Conservation (phyloP, 2,888 invertebrate genomes). For the Noctua comes region DNA sequence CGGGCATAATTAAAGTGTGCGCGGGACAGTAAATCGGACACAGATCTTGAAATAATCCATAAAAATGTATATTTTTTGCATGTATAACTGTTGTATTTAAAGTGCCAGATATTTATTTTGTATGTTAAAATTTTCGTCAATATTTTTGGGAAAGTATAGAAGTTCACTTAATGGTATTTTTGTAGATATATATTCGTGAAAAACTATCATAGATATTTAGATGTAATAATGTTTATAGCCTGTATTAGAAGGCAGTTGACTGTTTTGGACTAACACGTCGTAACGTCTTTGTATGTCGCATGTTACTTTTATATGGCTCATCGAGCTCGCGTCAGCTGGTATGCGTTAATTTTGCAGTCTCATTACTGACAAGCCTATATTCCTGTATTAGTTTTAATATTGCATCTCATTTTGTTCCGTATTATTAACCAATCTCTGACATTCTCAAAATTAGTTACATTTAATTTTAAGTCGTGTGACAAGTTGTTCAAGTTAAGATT, state of each 20-base stretch:
- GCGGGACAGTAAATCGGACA: conserved; percentile 56
- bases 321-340: conserved; percentile 24
- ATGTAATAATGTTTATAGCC: conserved; percentile 42
- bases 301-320: conserved; percentile 21
- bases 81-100: conserved; percentile 69
- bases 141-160: conserved; percentile 69
- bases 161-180: conserved; percentile 61
- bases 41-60: conserved; percentile 56
- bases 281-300: conserved; percentile 26
- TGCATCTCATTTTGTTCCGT: conserved; percentile 49
- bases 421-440: conserved; percentile 56
- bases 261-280: conserved; percentile 28
- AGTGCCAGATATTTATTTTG: conserved; percentile 76
- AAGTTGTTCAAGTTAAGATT: conserved; percentile 21
- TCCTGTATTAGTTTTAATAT: conserved; percentile 39
- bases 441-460: conserved; percentile 33
- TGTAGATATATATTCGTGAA: conserved; percentile 63
- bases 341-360: conserved; percentile 33
- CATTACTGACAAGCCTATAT: conserved; percentile 15
- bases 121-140: conserved; percentile 63
- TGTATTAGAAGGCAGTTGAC: conserved; percentile 42
- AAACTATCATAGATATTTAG: conserved; percentile 48
- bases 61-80: conserved; percentile 73
- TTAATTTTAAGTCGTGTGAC: conserved; percentile 28
- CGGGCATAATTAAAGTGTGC: conserved; percentile 78